These are phyloP conservation scores for Plectus sambesii DNA, from an alignment of 1,140 invertebrate species.

Conservation along the genomic window DNA sequence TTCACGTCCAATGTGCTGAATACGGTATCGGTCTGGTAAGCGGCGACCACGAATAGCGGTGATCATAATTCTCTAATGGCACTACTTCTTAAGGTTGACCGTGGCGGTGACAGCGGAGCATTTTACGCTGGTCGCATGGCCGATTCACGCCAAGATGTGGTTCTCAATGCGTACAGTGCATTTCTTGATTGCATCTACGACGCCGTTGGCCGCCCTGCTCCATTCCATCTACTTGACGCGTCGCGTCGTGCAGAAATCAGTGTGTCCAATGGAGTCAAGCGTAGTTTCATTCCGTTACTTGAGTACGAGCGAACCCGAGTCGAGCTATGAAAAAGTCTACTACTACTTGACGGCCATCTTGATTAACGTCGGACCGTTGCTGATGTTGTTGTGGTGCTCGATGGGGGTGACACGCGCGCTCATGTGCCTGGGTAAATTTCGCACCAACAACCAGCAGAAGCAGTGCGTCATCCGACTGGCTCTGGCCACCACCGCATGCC, in stretches of 20 bases:
- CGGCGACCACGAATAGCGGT: neutral
- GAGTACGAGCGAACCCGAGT: neutral
- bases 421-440: neutral
- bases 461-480: neutral
- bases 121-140: neutral
- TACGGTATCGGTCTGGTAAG: neutral
- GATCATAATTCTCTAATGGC: neutral
- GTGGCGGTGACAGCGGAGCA: neutral
- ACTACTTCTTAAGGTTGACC: neutral
- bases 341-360: neutral
- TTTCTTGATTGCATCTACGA: neutral
- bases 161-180: neutral
- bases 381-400: neutral
- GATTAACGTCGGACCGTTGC: neutral
- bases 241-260: neutral
- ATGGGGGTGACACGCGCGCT: neutral
- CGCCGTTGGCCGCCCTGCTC: neutral
- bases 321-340: neutral
- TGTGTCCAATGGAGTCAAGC: neutral
- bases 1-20: neutral
- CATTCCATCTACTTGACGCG: neutral
- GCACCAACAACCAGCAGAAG: neutral
- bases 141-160: neutral
- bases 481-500: neutral
- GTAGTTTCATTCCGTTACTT: neutral